These are phyloP conservation scores for Falco cherrug DNA, from an alignment of 2,797 vertebrate genomes.

Conservation along the genomic window DNA sequence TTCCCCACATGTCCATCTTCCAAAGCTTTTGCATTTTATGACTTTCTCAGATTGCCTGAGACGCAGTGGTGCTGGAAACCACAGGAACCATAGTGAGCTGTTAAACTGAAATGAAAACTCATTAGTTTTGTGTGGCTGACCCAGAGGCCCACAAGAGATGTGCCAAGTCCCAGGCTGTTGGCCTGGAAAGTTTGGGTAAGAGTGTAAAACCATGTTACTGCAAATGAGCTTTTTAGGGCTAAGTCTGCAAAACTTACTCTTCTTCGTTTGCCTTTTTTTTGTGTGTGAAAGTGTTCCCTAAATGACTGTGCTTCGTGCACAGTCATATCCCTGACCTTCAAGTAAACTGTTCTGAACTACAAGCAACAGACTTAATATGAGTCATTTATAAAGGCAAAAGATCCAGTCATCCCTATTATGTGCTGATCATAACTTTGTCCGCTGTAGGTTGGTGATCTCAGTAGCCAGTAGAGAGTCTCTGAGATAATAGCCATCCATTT, in stretches of 20 bases:
- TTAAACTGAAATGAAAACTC: not conserved
- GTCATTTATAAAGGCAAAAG: conserved; percentile 51
- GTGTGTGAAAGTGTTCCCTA: not conserved
- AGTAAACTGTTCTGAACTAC: conserved; percentile 50
- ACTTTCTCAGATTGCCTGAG: not conserved
- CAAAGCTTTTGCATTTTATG: not conserved
- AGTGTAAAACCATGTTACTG: not conserved
- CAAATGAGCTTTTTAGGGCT: not conserved
- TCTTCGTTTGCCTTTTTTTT: not conserved
- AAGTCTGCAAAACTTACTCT: not conserved
- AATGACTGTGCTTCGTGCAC: conserved; percentile 11
- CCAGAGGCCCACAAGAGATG: not conserved
- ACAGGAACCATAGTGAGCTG: not conserved
- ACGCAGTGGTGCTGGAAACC: not conserved
- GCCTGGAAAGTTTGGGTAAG: not conserved
- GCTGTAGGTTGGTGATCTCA: not conserved
- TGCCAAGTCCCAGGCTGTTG: not conserved
- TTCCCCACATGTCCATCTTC: not conserved
- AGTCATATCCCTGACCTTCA: conserved; percentile 47
- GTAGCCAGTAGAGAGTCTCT: conserved; percentile 12
- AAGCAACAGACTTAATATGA: conserved; percentile 41
- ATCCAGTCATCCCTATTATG: conserved; percentile 16
- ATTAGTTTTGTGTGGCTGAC: not conserved
- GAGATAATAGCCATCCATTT: conserved; percentile 10
- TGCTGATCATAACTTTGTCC: not conserved